Evolutionary conservation across 2,888 invertebrate genomes (phyloP).

Genomic region (Andrena haemorrhoa): DNA sequence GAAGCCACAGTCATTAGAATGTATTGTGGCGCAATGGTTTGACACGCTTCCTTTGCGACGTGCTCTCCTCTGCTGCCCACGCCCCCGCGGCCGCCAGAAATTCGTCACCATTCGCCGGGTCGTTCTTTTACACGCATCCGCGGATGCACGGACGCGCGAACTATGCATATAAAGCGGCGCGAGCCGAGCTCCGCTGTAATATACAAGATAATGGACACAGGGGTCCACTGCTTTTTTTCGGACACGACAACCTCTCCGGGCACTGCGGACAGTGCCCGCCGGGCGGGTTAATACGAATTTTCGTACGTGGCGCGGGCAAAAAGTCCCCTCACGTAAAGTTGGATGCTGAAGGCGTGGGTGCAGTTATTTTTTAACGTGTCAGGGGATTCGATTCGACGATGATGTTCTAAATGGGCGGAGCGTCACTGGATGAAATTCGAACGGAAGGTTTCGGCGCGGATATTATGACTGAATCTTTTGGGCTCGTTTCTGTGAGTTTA

Average conservation of each 20-base stretch:
- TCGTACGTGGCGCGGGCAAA: not conserved
- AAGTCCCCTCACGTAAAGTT: not conserved
- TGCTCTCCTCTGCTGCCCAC: not conserved
- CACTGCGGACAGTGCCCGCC: not conserved
- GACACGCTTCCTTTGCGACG: constrained; percentile 71
- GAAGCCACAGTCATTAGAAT: constrained; percentile 80
- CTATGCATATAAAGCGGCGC: constrained; percentile 29
- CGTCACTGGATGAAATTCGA: not conserved
- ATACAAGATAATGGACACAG: constrained; percentile 1
- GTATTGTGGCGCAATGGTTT: constrained; percentile 80
- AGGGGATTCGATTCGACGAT: not conserved
- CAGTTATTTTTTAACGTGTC: not conserved
- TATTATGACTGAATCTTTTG: not conserved
- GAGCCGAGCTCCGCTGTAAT: not conserved
- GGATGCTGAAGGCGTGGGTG: not conserved
- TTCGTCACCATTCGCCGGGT: constrained; percentile 22
- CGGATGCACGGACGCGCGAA: constrained; percentile 4
- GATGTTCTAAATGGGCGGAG: not conserved
- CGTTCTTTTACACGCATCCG: constrained; percentile 9
- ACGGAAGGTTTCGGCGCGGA: not conserved
- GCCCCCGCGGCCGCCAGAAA: constrained; percentile 20
- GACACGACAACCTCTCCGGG: not conserved
- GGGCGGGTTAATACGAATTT: not conserved
- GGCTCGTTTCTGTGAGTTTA: not conserved
- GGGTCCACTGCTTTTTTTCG: not conserved